Base-by-base conservation (phyloP, 2,797 vertebrate species). In the Rhincodon typus region DNA sequence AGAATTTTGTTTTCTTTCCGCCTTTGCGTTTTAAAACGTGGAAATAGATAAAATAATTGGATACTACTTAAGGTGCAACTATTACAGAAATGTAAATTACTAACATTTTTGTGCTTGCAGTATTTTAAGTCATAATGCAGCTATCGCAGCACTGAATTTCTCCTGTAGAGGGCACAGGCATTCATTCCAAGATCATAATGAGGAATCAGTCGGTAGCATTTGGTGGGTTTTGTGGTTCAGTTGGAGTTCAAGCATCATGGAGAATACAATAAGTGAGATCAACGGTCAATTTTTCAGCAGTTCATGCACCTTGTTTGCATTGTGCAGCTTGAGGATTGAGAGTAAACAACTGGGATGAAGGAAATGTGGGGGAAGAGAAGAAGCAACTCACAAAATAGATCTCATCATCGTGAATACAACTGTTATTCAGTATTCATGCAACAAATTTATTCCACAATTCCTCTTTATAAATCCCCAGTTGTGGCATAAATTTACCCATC, bases 131-230 rank as follows among this genome's bases (percentile, higher is more conserved):
- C 62, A 72, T 42, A 50, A 72, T 27, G 30, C 25, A 94, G 50
- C 72, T 50, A 69, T n/a, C 50, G 69, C 50, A 25, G 94, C 30
- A 27, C 72, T 50, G 94, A 53, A 46, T 72, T 74, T 94, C 69
- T 94, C 94, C 94, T 94, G 94, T 42, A 74, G 94, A 94, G 94
- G 94, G 69, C 69, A 72, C 27, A 27, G 67, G 93, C 66, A 72
- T 94, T 94, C 42, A 94, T 72, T 70, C 67, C 93, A 94, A 69
- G 69, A 13, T 17, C 21, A 27, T 15, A 62, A 91, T 27, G 70
- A 94, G 46, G n/a, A 74, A 74, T 53, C 15, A 12, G 42, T 94
- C 93, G 27, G 42, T 94, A 67, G 69, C n/a, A 50, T 72, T 94
- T 50, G 67, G 67, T 50, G 93, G 38, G 69, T 17, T 94, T 70